Evolutionary conservation across 2,888 invertebrate species (phyloP), one percentile per base, ranked within the genome.

Genomic region (Drosophila subsilvestris): DNA sequence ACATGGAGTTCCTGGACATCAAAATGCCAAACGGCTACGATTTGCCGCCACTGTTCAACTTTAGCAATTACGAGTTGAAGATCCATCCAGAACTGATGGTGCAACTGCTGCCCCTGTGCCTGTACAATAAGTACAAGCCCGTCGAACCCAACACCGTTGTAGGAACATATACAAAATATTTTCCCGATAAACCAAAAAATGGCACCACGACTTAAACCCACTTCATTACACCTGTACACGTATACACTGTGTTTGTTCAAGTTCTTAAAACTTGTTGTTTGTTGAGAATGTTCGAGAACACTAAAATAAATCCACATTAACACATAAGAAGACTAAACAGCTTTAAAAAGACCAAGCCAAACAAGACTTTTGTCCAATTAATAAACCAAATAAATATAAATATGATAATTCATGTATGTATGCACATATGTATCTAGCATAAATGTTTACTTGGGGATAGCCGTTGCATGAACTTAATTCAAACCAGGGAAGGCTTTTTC

Each of bases 41-140:
- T 89, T 94, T 99, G 91, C 99, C 99, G 80, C 97, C 98, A 75
- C 94, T 99, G 75, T 99, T 99, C 93, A 98, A 99, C 94, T 99
- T 98, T 93, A 98, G 98, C 83, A 96, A 97, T 90, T 95, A 96
- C 88, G 96, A 79, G 59, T 51, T 90, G 59, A 58, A 76, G n/a
- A 54, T 74, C 44, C 87, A 90, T 69, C 85, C 80, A 54, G 86
- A 70, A 75, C 73, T 88, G 73, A 81, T 73, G 84, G 75, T 77
- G 37, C 47, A 76, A n/a, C 57, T 79, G 6, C 22, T 76, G 37
- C 87, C 84, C 0, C 7, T 86, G 4, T 29, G 63, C 14, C 22
- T 77, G 44, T 17, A 44, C 3, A 42, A 49, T 14, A 37, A 37
- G 37, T 14, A 45, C 20, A 7, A 10, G 14, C 6, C 14, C 4